These are phyloP conservation scores for Drosophila setosimentum DNA, from an alignment of 2,888 invertebrate genomes.

Conservation along the genomic window DNA sequence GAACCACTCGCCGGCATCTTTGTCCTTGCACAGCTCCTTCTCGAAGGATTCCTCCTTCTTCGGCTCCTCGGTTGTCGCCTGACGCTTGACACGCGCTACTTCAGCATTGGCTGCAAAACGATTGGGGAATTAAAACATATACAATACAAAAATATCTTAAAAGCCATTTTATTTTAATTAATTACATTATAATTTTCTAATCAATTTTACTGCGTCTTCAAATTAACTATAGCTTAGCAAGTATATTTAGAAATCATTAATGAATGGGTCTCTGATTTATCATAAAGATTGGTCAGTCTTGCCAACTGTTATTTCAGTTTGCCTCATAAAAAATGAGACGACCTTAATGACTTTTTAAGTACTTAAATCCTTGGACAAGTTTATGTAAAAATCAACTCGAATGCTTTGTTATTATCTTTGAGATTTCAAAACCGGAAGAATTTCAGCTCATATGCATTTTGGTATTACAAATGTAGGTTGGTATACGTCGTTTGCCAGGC, in stretches of 20 bases:
- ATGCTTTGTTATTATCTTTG: not conserved
- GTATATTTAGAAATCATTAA: not conserved
- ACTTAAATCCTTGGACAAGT: not conserved
- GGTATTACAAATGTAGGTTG: conserved; percentile 65
- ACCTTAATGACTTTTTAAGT: not conserved
- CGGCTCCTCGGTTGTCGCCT: conserved; percentile 91
- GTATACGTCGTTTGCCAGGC: conserved; percentile 49
- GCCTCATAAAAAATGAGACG: not conserved
- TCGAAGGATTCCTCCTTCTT: conserved; percentile 96
- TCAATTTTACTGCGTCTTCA: not conserved
- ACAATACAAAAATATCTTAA: not conserved
- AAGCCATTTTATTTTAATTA: no score
- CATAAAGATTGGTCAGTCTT: not conserved
- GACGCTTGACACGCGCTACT: conserved; percentile 87
- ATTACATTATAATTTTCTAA: not conserved
- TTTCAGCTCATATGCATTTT: conserved; percentile 43
- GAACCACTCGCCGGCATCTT: conserved; percentile 98
- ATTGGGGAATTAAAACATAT: not conserved
- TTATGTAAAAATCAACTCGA: not conserved
- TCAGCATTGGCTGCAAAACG: conserved; percentile 54
- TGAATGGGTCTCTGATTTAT: not conserved
- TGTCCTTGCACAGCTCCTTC: conserved; percentile 95
- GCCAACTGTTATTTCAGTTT: not conserved
- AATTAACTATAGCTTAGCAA: not conserved
- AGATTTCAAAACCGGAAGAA: conserved; percentile 70